These are phyloP conservation scores for Spongilla lacustris DNA, from an alignment of 37 sponge, comb jelly and placozoan genomes.

Conservation along the genomic window DNA sequence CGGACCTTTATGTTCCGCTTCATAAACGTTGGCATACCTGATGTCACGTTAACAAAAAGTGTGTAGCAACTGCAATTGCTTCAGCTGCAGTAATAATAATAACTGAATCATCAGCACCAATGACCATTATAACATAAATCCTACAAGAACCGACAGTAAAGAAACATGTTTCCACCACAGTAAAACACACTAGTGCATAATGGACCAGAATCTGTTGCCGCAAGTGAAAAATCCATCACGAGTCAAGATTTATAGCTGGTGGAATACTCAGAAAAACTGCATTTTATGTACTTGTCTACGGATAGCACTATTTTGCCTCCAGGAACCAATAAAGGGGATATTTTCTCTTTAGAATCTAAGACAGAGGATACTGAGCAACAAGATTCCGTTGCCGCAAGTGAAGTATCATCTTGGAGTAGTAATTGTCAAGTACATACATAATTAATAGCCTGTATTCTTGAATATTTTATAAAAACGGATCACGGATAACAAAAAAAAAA, in stretches of 20 bases:
- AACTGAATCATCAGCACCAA: too few species aligned
- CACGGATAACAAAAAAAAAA: not conserved
- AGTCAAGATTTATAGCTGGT: not conserved
- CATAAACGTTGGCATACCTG: too few species aligned
- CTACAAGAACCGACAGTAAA: not conserved
- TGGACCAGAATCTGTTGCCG: not conserved
- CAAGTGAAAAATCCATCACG: not conserved
- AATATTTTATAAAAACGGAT: not conserved
- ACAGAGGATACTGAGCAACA: not conserved
- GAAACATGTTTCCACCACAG: not conserved
- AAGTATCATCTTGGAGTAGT: not conserved
- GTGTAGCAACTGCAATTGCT: too few species aligned
- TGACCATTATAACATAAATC: not conserved
- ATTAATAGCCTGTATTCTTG: not conserved
- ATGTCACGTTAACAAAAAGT: too few species aligned
- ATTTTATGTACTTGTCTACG: not conserved
- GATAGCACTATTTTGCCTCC: not conserved
- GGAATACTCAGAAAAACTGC: not conserved
- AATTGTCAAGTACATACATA: not conserved
- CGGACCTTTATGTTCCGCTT: too few species aligned
- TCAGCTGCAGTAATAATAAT: too few species aligned
- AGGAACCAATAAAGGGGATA: not conserved
- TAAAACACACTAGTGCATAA: not conserved
- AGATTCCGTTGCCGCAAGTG: not conserved
- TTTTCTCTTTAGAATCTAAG: not conserved